Percentiles rank a stretch among this genome's conserved stretches.
phyloP scores from a whole-genome alignment of 2,797 vertebrate genomes.

The Lacerta agilis region DNA sequence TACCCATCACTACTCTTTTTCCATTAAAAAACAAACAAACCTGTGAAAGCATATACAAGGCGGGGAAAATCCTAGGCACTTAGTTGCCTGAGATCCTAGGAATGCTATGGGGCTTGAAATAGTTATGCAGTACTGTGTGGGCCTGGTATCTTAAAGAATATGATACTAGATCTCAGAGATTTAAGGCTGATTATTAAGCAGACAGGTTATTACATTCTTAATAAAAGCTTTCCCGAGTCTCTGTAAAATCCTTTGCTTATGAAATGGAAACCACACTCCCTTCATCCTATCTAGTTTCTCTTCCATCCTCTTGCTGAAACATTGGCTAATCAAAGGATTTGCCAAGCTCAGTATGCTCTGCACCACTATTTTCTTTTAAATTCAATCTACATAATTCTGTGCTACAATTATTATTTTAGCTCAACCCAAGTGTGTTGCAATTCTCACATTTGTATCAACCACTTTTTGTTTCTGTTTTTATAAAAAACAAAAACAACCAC shows the following conservation, averaged over 20 bases:
- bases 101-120: background rate
- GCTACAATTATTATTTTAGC: background rate
- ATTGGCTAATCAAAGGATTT: background rate
- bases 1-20: background rate
- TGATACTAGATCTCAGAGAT: background rate
- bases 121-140: background rate
- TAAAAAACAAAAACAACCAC: too few relatives aligned
- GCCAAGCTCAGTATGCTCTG: background rate
- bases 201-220: background rate
- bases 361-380: background rate
- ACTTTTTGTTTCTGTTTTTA: background rate
- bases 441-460: background rate
- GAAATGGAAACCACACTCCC: background rate
- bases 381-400: background rate
- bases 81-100: background rate
- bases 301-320: background rate
- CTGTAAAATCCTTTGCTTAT: background rate
- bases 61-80: background rate
- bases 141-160: background rate
- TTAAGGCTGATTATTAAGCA: background rate
- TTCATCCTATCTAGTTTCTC: background rate
- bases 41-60: background rate
- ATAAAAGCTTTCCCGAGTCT: background rate
- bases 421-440: background rate
- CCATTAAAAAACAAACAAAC: background rate